phyloP scores from a whole-genome alignment of 2,888 invertebrate species.

The Lochmaea crataegi region DNA sequence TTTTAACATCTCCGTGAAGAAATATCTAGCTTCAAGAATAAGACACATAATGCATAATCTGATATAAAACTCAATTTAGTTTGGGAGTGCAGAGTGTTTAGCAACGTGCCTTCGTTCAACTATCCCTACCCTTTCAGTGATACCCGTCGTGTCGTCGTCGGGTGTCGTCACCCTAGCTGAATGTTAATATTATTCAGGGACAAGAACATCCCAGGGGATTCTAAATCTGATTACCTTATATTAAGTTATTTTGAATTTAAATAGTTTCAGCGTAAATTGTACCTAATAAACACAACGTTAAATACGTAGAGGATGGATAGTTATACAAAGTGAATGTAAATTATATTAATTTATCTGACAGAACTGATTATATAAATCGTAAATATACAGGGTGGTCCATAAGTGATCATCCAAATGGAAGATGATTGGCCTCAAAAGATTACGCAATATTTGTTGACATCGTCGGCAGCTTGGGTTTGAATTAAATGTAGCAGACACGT shows the following conservation, averaged over 20 bases:
- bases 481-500: too few species aligned
- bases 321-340: constrained; percentile 11
- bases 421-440: neutral
- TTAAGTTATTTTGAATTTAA: constrained; percentile 36
- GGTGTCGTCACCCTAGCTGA: constrained; percentile 34
- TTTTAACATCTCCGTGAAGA: neutral
- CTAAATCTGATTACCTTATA: constrained; percentile 36
- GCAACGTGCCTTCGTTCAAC: constrained; percentile 21
- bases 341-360: neutral
- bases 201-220: constrained; percentile 31
- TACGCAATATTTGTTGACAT: too few species aligned
- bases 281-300: constrained; percentile 30
- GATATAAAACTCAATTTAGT: constrained; percentile 33
- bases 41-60: constrained; percentile 23
- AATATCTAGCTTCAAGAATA: neutral
- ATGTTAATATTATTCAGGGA: constrained; percentile 40
- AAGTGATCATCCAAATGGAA: neutral
- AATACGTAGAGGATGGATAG: constrained; percentile 3
- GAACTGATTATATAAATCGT: neutral
- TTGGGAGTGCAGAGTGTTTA: constrained; percentile 26
- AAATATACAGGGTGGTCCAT: too few species aligned
- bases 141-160: constrained; percentile 15
- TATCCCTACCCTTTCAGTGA: constrained; percentile 30
- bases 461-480: too few species aligned
- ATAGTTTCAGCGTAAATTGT: constrained; percentile 28